Evolutionary conservation across 2,888 invertebrate genomes (phyloP).

Genomic region (Ophion costatus): DNA sequence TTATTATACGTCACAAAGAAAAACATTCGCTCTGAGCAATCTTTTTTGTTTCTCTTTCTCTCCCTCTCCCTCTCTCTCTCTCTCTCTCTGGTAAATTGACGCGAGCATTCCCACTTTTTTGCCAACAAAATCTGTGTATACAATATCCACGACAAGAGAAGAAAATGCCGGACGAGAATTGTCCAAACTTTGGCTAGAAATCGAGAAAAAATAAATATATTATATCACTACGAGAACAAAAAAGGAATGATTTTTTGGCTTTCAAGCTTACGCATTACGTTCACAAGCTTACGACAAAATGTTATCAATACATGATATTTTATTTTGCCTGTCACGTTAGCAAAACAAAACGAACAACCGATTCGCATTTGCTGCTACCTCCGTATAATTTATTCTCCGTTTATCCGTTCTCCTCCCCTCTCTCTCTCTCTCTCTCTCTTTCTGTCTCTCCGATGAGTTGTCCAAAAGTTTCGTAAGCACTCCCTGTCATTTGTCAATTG

Average conservation of each 20-base stretch:
- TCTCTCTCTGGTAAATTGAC: not conserved
- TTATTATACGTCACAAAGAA: conserved; percentile 71
- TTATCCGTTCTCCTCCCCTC: conserved; percentile 58
- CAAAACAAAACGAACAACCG: conserved; percentile 36
- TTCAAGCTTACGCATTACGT: conserved; percentile 81
- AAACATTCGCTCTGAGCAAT: conserved; percentile 39
- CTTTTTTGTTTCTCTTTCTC: not conserved
- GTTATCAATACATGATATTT: conserved; percentile 71
- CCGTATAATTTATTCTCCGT: conserved; percentile 52
- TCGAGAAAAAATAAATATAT: not conserved
- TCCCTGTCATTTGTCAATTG: no score
- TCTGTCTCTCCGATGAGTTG: conserved; percentile 44
- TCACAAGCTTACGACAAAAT: conserved; percentile 79
- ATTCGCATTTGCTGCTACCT: conserved; percentile 24
- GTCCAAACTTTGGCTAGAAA: no score
- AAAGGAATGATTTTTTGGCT: conserved; percentile 74
- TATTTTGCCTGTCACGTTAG: conserved; percentile 74
- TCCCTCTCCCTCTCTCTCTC: not conserved
- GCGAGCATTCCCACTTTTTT: not conserved
- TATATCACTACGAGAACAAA: not conserved
- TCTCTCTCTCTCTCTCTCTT: conserved; percentile 34
- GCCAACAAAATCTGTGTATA: not conserved
- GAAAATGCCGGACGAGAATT: not conserved
- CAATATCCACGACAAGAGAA: conserved; percentile 19
- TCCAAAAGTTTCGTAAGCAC: conserved; percentile 61